Percentiles rank a stretch among this genome's conserved stretches.
These are phyloP conservation scores for Bradynema listronoti DNA, from an alignment of 1,140 invertebrate genomes.

Conservation along the genomic window DNA sequence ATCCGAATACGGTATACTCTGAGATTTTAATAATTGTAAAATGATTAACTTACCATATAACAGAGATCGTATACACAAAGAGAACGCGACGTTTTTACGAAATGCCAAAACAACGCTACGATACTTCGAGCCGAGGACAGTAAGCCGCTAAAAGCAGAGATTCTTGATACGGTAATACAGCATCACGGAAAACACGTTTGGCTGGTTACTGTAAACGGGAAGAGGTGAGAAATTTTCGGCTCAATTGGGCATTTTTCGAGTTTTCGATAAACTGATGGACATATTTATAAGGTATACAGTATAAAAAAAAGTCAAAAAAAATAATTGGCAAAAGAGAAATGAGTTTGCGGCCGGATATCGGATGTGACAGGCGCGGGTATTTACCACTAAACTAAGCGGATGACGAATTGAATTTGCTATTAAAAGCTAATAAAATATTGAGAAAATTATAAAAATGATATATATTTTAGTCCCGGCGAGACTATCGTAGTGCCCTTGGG, in stretches of 20 bases:
- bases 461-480: slow-evolving; percentile 39
- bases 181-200: slow-evolving; percentile 8
- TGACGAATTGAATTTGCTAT: neutral
- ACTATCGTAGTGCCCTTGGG: slow-evolving; percentile 49
- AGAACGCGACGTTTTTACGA: slow-evolving; percentile 7
- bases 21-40: neutral
- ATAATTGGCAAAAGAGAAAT: neutral
- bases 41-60: slow-evolving; percentile 8
- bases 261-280: no score
- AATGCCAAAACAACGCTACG: slow-evolving; percentile 4
- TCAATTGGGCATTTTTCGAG: no score
- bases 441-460: neutral
- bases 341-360: neutral
- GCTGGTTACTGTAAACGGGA: neutral
- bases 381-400: neutral
- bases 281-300: neutral
- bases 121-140: neutral
- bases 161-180: slow-evolving; percentile 32
- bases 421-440: slow-evolving; percentile 4
- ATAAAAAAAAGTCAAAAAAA: neutral
- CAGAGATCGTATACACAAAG: slow-evolving; percentile 10
- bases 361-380: neutral
- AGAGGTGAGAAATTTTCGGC: no score
- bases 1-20: slow-evolving; percentile 27
- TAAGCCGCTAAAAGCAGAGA: slow-evolving; percentile 15